Conservation (phyloP, 2,113 vertebrate genomes). For the Embiotoca jacksoni region DNA sequence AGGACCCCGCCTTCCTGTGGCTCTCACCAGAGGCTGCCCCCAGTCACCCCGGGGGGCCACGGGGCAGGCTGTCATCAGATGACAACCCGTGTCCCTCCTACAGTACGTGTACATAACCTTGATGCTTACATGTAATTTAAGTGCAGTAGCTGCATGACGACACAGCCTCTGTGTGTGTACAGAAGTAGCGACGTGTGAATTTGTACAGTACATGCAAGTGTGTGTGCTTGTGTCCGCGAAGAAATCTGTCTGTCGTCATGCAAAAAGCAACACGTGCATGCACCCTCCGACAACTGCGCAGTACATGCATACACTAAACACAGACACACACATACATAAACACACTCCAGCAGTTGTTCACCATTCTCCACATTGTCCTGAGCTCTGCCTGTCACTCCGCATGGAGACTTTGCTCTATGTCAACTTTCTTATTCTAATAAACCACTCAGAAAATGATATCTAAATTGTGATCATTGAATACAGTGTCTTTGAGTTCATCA, state of each 20-base stretch:
- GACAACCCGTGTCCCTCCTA: slow-evolving; percentile 68
- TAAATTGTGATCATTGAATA: slow-evolving; percentile 34
- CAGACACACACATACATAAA: slow-evolving; percentile 49
- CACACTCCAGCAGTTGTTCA: slow-evolving; percentile 70
- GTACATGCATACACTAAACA: slow-evolving; percentile 44
- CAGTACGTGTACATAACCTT: slow-evolving; percentile 77
- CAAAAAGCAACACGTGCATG: slow-evolving; percentile 78
- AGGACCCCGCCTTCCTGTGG: slow-evolving; percentile 60
- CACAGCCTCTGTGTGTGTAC: slow-evolving; percentile 82
- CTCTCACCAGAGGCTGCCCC: slow-evolving; percentile 16
- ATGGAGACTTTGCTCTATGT: slow-evolving; percentile 84
- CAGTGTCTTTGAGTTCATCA: neutral
- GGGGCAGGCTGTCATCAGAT: slow-evolving; percentile 59
- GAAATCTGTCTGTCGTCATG: slow-evolving; percentile 70
- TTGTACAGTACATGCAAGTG: slow-evolving; percentile 82
- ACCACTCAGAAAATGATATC: slow-evolving; percentile 74
- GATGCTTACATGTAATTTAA: slow-evolving; percentile 82
- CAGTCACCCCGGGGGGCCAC: neutral
- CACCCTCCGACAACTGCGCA: slow-evolving; percentile 62
- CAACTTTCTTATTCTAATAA: slow-evolving; percentile 87
- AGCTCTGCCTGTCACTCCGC: slow-evolving; percentile 81
- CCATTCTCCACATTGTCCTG: slow-evolving; percentile 71
- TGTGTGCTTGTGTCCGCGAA: slow-evolving; percentile 77
- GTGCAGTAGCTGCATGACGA: slow-evolving; percentile 85
- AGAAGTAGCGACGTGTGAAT: slow-evolving; percentile 80